Conservation (phyloP, 2,888 invertebrate species). For the Mantis religiosa region DNA sequence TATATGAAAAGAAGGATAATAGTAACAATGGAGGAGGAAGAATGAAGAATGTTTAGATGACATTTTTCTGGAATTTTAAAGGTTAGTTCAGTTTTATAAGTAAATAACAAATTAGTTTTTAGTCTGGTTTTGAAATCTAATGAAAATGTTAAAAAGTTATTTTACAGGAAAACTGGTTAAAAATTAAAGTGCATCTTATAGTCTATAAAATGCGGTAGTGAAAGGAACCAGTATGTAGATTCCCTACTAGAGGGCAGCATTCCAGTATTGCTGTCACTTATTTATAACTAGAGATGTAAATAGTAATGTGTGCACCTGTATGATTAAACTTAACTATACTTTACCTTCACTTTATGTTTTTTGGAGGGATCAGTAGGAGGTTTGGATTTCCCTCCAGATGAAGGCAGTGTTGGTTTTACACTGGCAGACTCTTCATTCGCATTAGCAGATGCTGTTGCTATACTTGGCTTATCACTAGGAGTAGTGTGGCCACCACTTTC, state of each 20-base stretch:
- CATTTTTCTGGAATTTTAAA: no score
- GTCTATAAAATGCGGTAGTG: no score
- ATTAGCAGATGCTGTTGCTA: not conserved
- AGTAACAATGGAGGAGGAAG: no score
- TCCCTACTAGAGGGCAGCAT: not conserved
- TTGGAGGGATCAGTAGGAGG: constrained; percentile 51
- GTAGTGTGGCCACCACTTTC: constrained; percentile 4
- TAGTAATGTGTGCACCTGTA: not conserved
- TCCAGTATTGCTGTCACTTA: not conserved
- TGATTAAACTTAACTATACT: constrained; percentile 8
- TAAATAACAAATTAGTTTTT: no score
- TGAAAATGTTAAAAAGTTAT: no score
- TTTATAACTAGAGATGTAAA: not conserved
- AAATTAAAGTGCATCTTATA: no score
- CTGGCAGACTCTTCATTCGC: constrained; percentile 13
- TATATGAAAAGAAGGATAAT: no score
- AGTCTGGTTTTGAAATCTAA: no score
- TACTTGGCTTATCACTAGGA: not conserved
- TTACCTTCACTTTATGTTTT: constrained; percentile 56
- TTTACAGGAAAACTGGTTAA: no score
- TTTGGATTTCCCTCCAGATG: constrained; percentile 68
- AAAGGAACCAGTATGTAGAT: no score
- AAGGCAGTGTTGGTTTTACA: constrained; percentile 34
- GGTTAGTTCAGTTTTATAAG: no score
- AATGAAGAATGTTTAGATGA: no score